Evolutionary conservation across 2,888 invertebrate genomes (phyloP).

Genomic region (Tetrapedia diversipes): DNA sequence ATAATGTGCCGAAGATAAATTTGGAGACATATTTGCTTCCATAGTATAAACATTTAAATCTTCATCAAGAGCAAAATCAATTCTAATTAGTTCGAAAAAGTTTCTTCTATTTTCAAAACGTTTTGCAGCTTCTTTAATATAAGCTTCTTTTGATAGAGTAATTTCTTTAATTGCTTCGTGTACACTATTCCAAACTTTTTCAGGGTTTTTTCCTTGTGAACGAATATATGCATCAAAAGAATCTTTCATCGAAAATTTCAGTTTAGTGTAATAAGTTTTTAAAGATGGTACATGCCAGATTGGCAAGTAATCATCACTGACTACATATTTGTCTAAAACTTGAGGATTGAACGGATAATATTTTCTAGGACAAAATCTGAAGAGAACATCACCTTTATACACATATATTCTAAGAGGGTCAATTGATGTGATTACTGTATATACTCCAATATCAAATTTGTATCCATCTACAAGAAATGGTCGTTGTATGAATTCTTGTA

Average conservation of each 20-base stretch:
- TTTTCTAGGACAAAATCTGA: slow-evolving; percentile 94
- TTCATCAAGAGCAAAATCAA: slow-evolving; percentile 96
- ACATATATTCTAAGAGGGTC: slow-evolving; percentile 95
- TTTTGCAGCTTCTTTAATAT: slow-evolving; percentile 86
- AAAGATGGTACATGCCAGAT: slow-evolving; percentile 95
- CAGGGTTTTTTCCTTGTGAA: slow-evolving; percentile 88
- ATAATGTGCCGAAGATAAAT: slow-evolving; percentile 96
- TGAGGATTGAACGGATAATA: slow-evolving; percentile 95
- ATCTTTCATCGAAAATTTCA: slow-evolving; percentile 93
- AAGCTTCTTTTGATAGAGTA: slow-evolving; percentile 88
- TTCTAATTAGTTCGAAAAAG: slow-evolving; percentile 97
- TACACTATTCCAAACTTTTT: slow-evolving; percentile 91
- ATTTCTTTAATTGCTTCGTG: slow-evolving; percentile 90
- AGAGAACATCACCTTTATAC: slow-evolving; percentile 94
- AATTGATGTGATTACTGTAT: slow-evolving; percentile 94
- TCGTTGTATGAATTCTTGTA: slow-evolving; percentile 95
- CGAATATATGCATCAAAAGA: slow-evolving; percentile 91
- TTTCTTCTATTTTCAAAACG: slow-evolving; percentile 83
- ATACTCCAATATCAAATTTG: slow-evolving; percentile 98
- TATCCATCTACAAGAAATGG: slow-evolving; percentile 96
- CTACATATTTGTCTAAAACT: slow-evolving; percentile 94
- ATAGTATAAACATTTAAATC: slow-evolving; percentile 93
- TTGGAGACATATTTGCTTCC: slow-evolving; percentile 99
- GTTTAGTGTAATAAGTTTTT: slow-evolving; percentile 87
- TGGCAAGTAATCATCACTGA: slow-evolving; percentile 96